Conservation (phyloP, 1,140 invertebrate genomes). For the Eufriesea mexicana region DNA sequence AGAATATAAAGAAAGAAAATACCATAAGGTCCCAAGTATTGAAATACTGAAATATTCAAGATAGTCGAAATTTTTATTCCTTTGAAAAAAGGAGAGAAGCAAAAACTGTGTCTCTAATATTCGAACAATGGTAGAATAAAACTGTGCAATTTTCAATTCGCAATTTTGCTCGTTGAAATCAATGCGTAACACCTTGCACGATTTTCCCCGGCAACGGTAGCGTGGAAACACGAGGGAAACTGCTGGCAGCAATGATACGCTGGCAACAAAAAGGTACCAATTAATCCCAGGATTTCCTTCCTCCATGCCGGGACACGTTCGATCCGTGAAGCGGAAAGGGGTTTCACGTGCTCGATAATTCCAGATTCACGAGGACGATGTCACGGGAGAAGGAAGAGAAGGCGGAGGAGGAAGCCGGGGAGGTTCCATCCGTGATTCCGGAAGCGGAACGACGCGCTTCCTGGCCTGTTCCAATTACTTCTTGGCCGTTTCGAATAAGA, state of each 20-base stretch:
- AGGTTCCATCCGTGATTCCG: constrained; percentile 65
- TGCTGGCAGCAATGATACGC: background rate
- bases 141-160: too few species aligned
- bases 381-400: constrained; percentile 31
- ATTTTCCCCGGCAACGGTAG: background rate
- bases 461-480: constrained; percentile 63
- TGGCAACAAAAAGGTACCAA: constrained; percentile 23
- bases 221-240: background rate
- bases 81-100: too few species aligned
- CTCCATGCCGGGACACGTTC: constrained; percentile 12
- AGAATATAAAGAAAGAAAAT: too few species aligned
- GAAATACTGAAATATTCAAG: too few species aligned
- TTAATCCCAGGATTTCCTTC: constrained; percentile 41
- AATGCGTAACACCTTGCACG: background rate
- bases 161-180: background rate
- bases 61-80: too few species aligned
- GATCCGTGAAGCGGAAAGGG: constrained; percentile 18
- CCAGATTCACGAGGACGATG: constrained; percentile 35
- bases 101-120: background rate
- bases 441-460: constrained; percentile 62
- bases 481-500: background rate
- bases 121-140: too few species aligned
- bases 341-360: constrained; percentile 53
- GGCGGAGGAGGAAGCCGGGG: constrained; percentile 33
- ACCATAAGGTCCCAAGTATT: too few species aligned